These are phyloP conservation scores for Periophthalmodon schlosseri DNA, from an alignment of 2,113 vertebrate genomes.

Conservation along the genomic window DNA sequence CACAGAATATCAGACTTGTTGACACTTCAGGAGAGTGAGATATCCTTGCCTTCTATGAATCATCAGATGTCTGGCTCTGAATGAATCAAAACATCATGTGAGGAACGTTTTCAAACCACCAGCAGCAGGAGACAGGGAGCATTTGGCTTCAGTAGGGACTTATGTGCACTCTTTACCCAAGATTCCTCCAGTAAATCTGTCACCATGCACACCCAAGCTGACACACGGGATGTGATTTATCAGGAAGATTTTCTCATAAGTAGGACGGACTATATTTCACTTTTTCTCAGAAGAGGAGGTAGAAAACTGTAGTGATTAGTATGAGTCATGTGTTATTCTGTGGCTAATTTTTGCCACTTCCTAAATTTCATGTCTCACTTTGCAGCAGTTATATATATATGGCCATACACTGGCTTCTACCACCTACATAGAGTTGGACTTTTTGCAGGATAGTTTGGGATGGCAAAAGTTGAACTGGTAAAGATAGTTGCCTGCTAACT, in stretches of 20 bases:
- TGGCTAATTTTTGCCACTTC: constrained; percentile 29
- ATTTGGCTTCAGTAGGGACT: constrained; percentile 34
- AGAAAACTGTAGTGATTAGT: constrained; percentile 10
- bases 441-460: too few species aligned
- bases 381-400: background rate
- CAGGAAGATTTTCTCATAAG: constrained; percentile 17
- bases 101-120: constrained; percentile 38
- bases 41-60: constrained; percentile 6
- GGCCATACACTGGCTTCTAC: too few species aligned
- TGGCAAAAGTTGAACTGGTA: too few species aligned
- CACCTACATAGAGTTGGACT: too few species aligned
- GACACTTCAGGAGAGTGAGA: constrained; percentile 11
- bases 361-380: constrained; percentile 3
- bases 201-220: constrained; percentile 23
- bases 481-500: background rate
- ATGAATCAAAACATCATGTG: constrained; percentile 27
- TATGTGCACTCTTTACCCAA: constrained; percentile 22
- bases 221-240: constrained; percentile 18
- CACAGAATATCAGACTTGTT: constrained; percentile 5
- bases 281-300: constrained; percentile 36
- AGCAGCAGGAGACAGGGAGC: constrained; percentile 28
- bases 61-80: background rate
- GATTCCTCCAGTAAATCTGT: constrained; percentile 18
- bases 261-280: constrained; percentile 26
- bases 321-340: constrained; percentile 36